Percentiles rank a stretch among this genome's conserved stretches.
These are phyloP conservation scores for Apodemus speciosus DNA, from an alignment of 2,113 vertebrate genomes.

Conservation along the genomic window DNA sequence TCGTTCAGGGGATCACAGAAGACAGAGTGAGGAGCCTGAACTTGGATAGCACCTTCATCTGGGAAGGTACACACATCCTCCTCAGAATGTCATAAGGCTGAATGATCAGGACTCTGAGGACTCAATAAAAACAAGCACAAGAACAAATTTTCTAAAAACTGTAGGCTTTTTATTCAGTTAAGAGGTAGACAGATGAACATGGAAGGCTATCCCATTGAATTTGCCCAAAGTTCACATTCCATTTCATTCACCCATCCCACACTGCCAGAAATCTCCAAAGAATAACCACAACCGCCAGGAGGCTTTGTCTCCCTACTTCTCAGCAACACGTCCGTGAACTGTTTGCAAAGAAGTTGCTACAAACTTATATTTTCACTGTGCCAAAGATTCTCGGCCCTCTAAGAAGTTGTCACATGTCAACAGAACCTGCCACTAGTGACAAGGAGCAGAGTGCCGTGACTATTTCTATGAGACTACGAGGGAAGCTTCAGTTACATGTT, in stretches of 20 bases:
- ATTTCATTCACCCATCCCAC: slow-evolving; percentile 74
- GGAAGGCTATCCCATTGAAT: slow-evolving; percentile 75
- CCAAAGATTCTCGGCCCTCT: slow-evolving; percentile 34
- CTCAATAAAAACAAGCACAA: slow-evolving; percentile 40
- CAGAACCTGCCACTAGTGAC: background rate
- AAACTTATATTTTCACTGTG: slow-evolving; percentile 43
- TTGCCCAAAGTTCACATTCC: slow-evolving; percentile 64
- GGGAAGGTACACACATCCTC: background rate
- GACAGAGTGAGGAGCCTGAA: background rate
- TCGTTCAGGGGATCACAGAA: background rate
- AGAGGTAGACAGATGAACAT: slow-evolving; percentile 83
- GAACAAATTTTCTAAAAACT: slow-evolving; percentile 73
- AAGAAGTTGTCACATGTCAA: slow-evolving; percentile 46
- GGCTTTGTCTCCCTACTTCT: slow-evolving; percentile 57
- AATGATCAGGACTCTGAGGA: background rate
- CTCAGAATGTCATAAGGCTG: background rate
- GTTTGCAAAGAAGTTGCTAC: slow-evolving; percentile 76
- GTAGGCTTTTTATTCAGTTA: slow-evolving; percentile 79
- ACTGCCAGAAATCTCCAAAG: slow-evolving; percentile 59
- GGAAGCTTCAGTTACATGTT: slow-evolving; percentile 51
- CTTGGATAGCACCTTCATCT: background rate
- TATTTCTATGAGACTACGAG: slow-evolving; percentile 54
- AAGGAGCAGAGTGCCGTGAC: slow-evolving; percentile 49
- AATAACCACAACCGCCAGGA: slow-evolving; percentile 47
- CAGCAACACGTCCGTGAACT: slow-evolving; percentile 61